Conservation (phyloP, 2,113 vertebrate genomes). For the Chauna torquata region DNA sequence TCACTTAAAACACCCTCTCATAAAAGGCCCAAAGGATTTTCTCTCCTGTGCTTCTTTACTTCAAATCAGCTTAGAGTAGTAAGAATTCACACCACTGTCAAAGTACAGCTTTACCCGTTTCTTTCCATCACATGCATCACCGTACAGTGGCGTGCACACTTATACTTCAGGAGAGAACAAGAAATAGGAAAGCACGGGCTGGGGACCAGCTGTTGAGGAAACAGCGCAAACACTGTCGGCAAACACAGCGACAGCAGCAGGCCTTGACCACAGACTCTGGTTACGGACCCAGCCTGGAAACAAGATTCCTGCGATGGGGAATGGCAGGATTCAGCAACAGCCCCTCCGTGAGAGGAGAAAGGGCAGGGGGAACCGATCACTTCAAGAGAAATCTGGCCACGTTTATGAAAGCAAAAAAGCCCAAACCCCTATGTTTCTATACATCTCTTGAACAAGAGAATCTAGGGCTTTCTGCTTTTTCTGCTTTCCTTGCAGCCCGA, state of each 20-base stretch:
- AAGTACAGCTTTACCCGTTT: not conserved
- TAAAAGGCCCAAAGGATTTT: not conserved
- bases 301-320: not conserved
- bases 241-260: not conserved
- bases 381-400: not conserved
- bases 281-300: not conserved
- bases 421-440: not conserved
- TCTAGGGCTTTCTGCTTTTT: not conserved
- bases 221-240: not conserved
- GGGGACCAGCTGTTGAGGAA: not conserved
- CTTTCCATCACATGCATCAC: accelerated
- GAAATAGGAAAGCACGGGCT: not conserved
- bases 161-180: not conserved
- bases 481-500: not conserved
- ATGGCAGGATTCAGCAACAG: accelerated
- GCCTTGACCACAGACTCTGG: not conserved
- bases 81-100: not conserved
- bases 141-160: accelerated
- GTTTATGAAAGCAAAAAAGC: not conserved
- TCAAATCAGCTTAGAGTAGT: not conserved
- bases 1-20: not conserved
- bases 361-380: not conserved
- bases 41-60: not conserved
- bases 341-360: not conserved
- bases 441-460: not conserved